Base-by-base conservation (phyloP, 37 sponge, comb jelly and placozoan genomes). In the Tethya wilhelma region DNA sequence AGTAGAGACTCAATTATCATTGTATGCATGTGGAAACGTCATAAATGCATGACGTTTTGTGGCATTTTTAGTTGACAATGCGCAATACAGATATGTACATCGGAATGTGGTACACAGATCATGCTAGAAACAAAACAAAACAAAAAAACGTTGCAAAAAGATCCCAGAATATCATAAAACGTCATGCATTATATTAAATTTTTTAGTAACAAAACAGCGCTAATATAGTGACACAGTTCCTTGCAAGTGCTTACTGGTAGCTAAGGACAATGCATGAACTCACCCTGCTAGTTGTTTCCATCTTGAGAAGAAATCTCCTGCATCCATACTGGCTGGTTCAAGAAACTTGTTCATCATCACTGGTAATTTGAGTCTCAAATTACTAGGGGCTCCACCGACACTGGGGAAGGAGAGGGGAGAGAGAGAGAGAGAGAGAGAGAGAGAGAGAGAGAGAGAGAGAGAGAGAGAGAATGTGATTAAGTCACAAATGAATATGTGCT, bases 251-350 rank as follows among this genome's bases (percentile, higher is more conserved):
- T n/a, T n/a, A n/a, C n/a, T n/a, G n/a, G n/a, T n/a, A n/a, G n/a
- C n/a, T n/a, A n/a, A n/a, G 65, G 65, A 19, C 8, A 19, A 19
- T 12, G 19, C 22, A 63, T 2, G 8, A n/a, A 67, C 90, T 70
- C 45, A 91, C 95, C 59, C 78, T 81, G 78, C 67, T 12, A 97
- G 93, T 39, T 80, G 79, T 76, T 97, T 97, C 98, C 98, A 97
- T 28, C 98, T 33, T 17, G 80, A 38, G 71, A 97, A 97, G 93
- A 97, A 97, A 67, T 95, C 87, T 9, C 75, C 25, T 12, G 93
- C 71, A 19, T 39, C 26, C 93, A 97, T 92, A 1, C 39, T 39
- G 6, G 87, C 56, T 0, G 86, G 59, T 38, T 88, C 85, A 19
- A 84, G 42, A 81, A 93, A 97, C 81, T 95, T 95, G 84, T 41